Conservation (phyloP, 2,797 vertebrate species). For the Chaetophractus vellerosus region DNA sequence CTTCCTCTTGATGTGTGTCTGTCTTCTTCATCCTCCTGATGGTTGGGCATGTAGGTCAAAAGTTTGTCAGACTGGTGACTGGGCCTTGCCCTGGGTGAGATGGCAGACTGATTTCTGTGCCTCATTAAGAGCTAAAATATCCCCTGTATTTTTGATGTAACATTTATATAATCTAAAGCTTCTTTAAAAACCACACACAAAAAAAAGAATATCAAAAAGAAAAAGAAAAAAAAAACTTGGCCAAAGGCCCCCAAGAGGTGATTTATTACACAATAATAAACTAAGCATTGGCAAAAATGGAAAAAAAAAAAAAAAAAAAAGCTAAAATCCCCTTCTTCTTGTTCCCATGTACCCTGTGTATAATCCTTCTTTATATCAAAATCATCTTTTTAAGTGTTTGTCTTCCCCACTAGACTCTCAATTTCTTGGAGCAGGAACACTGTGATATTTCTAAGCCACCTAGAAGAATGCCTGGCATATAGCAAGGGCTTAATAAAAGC, state of each 20-base stretch:
- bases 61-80: not conserved
- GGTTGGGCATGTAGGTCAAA: not conserved
- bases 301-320: no score
- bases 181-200: no score
- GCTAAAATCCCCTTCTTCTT: not conserved
- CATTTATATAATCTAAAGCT: no score
- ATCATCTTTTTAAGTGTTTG: not conserved
- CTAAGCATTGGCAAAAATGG: no score
- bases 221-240: no score
- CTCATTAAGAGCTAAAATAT: not conserved
- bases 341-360: not conserved
- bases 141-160: not conserved
- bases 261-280: no score
- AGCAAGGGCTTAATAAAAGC: conserved; percentile 7
- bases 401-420: not conserved
- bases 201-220: no score
- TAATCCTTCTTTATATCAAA: not conserved
- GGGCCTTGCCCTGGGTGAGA: not conserved
- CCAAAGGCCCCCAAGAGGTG: no score
- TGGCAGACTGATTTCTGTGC: conserved; percentile 15
- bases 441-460: not conserved
- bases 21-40: not conserved
- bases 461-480: not conserved
- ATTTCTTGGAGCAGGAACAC: not conserved
- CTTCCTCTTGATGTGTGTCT: not conserved